Conservation (phyloP, 2,113 vertebrate genomes). For the Hemibagrus wyckioides region DNA sequence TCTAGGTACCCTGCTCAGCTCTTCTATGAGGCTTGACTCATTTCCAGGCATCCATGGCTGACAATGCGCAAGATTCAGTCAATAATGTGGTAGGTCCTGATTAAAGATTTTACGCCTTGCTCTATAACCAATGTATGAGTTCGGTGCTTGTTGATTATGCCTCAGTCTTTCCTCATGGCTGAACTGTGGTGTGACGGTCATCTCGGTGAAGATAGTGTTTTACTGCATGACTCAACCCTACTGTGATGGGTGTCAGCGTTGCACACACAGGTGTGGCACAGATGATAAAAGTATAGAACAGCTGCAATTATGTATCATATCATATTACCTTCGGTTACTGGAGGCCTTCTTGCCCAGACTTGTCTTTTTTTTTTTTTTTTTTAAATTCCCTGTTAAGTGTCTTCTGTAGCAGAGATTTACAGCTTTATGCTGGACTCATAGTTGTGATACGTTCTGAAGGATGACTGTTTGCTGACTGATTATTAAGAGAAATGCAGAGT, state of each 20-base stretch:
- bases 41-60: slow-evolving; percentile 69
- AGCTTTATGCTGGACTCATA: neutral
- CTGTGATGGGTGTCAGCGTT: neutral
- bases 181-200: neutral
- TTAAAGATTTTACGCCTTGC: neutral
- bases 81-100: slow-evolving; percentile 72
- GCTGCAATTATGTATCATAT: slow-evolving; percentile 26
- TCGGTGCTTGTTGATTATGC: slow-evolving; percentile 2
- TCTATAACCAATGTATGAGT: neutral
- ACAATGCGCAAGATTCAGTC: slow-evolving; percentile 67
- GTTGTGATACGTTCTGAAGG: neutral
- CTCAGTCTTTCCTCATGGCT: neutral
- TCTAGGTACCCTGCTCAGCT: slow-evolving; percentile 31
- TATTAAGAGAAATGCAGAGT: neutral
- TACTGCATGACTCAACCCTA: slow-evolving; percentile 8
- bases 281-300: slow-evolving; percentile 25
- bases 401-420: neutral
- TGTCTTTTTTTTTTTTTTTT: neutral
- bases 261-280: slow-evolving; percentile 26
- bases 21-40: slow-evolving; percentile 67
- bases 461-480: neutral
- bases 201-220: neutral
- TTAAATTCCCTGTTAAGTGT: neutral
- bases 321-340: slow-evolving; percentile 14
- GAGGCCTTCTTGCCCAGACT: slow-evolving; percentile 9